Evolutionary conservation across 2,113 vertebrate genomes (phyloP).

Genomic region (Caloenas nicobarica): DNA sequence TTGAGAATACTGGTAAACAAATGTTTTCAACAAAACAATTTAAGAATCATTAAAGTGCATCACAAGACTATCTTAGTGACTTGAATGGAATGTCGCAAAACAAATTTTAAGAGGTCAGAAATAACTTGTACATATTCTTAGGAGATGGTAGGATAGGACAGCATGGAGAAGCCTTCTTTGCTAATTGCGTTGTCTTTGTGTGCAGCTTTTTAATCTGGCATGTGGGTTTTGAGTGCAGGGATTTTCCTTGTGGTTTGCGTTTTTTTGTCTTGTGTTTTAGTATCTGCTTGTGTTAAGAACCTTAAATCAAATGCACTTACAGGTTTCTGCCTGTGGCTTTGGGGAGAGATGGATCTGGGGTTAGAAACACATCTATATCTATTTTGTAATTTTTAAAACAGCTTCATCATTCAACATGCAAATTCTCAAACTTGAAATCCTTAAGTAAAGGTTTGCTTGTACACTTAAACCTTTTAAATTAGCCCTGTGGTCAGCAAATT

Average conservation of each 20-base stretch:
- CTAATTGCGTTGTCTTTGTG: neutral
- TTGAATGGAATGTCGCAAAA: neutral
- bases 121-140: neutral
- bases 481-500: rapidly evolving
- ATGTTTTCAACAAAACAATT: neutral
- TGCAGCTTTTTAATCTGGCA: neutral
- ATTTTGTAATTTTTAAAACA: neutral
- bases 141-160: neutral
- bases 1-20: neutral
- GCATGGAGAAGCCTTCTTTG: neutral
- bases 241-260: neutral
- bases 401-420: neutral
- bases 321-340: neutral
- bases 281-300: neutral
- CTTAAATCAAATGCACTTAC: neutral
- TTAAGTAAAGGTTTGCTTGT: neutral
- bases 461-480: neutral
- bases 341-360: neutral
- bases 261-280: neutral
- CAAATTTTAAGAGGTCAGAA: neutral
- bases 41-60: neutral
- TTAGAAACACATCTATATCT: neutral
- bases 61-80: neutral
- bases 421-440: neutral
- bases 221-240: neutral